Percentiles rank a stretch among this genome's conserved stretches.
Conservation (phyloP, 2,888 invertebrate species). For the Cephonodes hylas region DNA sequence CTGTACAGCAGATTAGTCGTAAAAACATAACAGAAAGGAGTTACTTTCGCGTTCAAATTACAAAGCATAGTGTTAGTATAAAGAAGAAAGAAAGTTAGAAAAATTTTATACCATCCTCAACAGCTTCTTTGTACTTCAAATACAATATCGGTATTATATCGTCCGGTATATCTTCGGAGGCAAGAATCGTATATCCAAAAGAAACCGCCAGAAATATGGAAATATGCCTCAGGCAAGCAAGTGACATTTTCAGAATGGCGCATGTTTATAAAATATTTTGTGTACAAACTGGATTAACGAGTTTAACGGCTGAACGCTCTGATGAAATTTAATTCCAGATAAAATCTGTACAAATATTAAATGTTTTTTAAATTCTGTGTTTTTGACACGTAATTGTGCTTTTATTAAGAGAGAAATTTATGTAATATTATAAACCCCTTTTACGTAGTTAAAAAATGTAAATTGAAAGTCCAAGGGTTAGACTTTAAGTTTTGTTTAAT, state of each 20-base stretch:
- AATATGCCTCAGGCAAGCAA: neutral
- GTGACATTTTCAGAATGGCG: neutral
- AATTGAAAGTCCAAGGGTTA: too few species aligned
- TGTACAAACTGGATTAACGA: slow-evolving; percentile 25
- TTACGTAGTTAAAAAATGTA: too few species aligned
- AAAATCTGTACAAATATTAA: slow-evolving; percentile 17
- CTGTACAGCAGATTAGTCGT: too few species aligned
- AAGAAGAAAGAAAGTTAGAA: neutral
- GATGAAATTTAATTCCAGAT: slow-evolving; percentile 47
- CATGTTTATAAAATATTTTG: slow-evolving; percentile 7
- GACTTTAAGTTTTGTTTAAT: too few species aligned
- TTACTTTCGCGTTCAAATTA: too few species aligned
- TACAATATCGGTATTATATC: slow-evolving; percentile 38
- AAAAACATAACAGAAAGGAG: too few species aligned
- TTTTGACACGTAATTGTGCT: neutral
- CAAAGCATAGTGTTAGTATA: too few species aligned
- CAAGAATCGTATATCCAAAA: neutral
- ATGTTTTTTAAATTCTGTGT: neutral
- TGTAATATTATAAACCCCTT: too few species aligned
- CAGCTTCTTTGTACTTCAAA: slow-evolving; percentile 42
- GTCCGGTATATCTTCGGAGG: slow-evolving; percentile 20
- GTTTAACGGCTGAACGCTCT: slow-evolving; percentile 42
- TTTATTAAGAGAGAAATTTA: neutral
- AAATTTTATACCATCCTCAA: slow-evolving; percentile 35
- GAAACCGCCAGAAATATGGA: neutral